Conservation (phyloP, 2,797 vertebrate species). For the Salmo trutta region DNA sequence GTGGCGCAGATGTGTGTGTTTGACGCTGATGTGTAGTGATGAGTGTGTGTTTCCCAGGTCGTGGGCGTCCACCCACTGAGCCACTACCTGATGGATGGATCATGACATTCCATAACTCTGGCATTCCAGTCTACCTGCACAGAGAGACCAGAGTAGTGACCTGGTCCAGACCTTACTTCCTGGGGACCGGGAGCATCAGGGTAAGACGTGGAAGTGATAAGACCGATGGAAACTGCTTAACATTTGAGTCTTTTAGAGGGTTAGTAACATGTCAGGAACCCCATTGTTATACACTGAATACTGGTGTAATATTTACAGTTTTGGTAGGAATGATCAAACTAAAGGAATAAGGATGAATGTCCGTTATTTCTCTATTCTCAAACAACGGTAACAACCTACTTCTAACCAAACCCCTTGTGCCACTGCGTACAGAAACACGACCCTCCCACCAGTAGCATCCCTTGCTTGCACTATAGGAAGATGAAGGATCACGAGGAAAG, state of each 20-base stretch:
- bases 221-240: not conserved
- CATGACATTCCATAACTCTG: conserved; percentile 99
- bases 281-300: not conserved
- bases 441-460: conserved; percentile 96
- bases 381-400: not conserved
- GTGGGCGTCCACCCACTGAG: conserved; percentile 96
- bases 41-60: conserved; percentile 74
- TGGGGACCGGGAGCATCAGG: conserved; percentile 98
- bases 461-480: conserved; percentile 97
- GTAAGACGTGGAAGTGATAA: conserved; percentile 64
- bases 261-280: not conserved
- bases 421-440: conserved; percentile 90
- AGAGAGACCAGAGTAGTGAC: conserved; percentile 97
- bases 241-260: not conserved
- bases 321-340: not conserved
- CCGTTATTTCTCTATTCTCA: not conserved
- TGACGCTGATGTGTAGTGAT: not conserved
- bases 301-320: not conserved
- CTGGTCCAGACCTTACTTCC: conserved; percentile 98
- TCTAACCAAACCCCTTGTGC: conserved; percentile 14
- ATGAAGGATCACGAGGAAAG: conserved; percentile 94
- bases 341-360: not conserved
- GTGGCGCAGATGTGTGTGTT: not conserved
- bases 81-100: conserved; percentile 99
- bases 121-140: conserved; percentile 99